Conservation (phyloP, 2,888 invertebrate genomes). For the Sympetrum striolatum region DNA sequence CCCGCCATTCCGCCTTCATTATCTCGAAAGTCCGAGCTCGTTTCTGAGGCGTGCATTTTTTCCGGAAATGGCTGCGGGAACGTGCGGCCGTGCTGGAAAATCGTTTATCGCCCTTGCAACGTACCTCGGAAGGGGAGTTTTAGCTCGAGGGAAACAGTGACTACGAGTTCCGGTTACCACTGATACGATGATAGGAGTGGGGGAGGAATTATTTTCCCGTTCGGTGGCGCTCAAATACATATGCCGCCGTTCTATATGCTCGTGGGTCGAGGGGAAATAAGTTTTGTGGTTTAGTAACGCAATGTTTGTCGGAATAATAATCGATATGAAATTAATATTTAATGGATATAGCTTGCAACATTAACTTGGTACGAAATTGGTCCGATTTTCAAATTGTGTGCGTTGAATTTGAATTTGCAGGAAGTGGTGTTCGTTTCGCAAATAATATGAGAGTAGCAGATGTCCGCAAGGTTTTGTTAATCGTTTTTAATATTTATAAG, state of each 20-base stretch:
- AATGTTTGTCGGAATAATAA: no score
- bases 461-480: no score
- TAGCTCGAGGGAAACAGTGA: neutral
- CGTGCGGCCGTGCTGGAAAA: neutral
- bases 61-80: neutral
- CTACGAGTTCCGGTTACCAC: neutral
- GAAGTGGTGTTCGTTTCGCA: no score
- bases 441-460: no score
- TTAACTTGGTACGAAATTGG: no score
- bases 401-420: no score
- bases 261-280: no score
- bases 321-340: no score
- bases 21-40: neutral
- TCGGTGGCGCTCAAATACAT: neutral
- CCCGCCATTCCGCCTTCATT: neutral
- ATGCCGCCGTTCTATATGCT: neutral
- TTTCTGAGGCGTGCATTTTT: neutral
- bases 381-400: no score
- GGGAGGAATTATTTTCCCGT: neutral
- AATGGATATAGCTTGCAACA: no score
- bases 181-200: neutral
- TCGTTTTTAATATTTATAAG: no score
- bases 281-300: no score
- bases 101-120: neutral
- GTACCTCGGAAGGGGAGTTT: neutral